Base-by-base conservation (phyloP, 2,888 invertebrate species). In the Andrena bucephala region DNA sequence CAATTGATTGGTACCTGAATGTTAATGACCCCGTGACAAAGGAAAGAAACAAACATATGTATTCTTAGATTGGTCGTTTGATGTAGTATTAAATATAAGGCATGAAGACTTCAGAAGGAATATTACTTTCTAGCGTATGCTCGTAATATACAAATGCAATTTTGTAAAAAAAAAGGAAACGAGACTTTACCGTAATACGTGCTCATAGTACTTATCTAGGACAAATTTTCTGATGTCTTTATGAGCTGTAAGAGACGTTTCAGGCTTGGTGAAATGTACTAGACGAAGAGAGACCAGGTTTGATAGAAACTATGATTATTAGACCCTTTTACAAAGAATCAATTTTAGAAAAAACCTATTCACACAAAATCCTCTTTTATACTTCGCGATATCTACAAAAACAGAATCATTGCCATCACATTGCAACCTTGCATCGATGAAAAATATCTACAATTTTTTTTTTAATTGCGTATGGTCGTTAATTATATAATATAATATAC, bases 301-400 rank as follows among this genome's bases (percentile, higher is more conserved):
- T 94, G 93, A 94, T 94, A 94, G 93, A 94, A 94, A 94, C 94
- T 94, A 94, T 94, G 94, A 94, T 94, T 94, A 94, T 94, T 94
- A 93, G 94, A 94, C 92, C 93, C 94, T 94, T 94, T 94, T 94
- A 94, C 93, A 94, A 94, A 94, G 94, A 94, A 94, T 94, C 94
- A 91, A 92, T 93, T 93, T 92, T 93, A 93, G 92, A 94, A 94
- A 94, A 94, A 94, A 94, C 91, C 94, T 94, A 93, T 94, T 94
- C 93, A 94, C 94, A 94, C 94, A 94, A 94, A 93, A 94, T 86
- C 89, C 91, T 94, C 90, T 91, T 93, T 90, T 91, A 91, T 91
- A 90, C 89, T 89, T 88, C 91, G 89, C 89, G 87, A 88, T 94
- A 94, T 94, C 94, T 94, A 94, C 94, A 94, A 93, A 91, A 94